A percentile compares a stretch with the other conserved stretches of the same genome.
These are phyloP conservation scores for Griposia aprilina DNA, from an alignment of 2,888 invertebrate genomes.

Conservation along the genomic window DNA sequence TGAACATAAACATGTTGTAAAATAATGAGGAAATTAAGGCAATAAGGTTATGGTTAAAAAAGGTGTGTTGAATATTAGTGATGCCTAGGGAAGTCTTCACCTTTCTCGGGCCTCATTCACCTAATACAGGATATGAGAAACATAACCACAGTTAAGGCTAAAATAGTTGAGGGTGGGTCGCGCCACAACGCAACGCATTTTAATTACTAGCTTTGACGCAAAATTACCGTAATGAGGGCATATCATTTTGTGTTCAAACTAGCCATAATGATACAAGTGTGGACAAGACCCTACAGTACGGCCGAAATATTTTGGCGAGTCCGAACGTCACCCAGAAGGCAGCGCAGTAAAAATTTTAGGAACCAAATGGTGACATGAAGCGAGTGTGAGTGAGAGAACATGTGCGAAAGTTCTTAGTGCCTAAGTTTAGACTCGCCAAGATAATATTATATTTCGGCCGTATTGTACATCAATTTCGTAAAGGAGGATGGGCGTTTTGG, in stretches of 20 bases:
- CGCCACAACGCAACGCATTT: not conserved
- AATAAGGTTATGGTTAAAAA: not conserved
- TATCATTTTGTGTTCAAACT: not conserved
- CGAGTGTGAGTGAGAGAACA: too few species aligned
- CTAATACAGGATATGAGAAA: not conserved
- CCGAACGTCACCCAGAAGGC: too few species aligned
- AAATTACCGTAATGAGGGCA: not conserved
- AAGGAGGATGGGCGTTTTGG: too few species aligned
- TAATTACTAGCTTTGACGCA: not conserved
- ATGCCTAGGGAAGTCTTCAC: not conserved
- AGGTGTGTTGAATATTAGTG: not conserved
- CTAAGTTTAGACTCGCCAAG: too few species aligned
- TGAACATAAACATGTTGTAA: not conserved
- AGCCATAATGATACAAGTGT: not conserved
- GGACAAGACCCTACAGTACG: not conserved
- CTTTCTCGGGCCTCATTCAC: not conserved
- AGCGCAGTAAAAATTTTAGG: too few species aligned
- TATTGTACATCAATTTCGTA: too few species aligned
- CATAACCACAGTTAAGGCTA: not conserved
- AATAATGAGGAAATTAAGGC: not conserved
- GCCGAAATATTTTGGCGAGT: too few species aligned
- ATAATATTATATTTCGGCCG: too few species aligned
- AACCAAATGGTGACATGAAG: too few species aligned
- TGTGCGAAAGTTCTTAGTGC: too few species aligned
- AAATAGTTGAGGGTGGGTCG: not conserved